These are phyloP conservation scores for Thunnus albacares DNA, from an alignment of 2,797 vertebrate genomes.

Conservation along the genomic window DNA sequence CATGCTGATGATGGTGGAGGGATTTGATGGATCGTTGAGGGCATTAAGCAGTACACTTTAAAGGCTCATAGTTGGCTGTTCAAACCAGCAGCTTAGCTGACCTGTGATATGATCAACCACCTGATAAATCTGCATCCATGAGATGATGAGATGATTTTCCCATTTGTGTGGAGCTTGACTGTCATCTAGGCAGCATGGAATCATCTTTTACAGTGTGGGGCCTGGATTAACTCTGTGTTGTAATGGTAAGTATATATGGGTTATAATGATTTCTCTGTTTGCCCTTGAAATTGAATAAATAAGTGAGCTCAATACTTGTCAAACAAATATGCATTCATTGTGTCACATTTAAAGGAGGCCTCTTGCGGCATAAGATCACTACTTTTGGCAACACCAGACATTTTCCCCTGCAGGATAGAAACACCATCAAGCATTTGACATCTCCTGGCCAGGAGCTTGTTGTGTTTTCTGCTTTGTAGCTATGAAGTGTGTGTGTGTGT, in stretches of 20 bases:
- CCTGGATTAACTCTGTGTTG: neutral
- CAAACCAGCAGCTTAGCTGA: conserved; percentile 23
- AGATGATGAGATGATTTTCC: neutral
- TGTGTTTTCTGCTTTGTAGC: neutral
- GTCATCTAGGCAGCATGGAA: conserved; percentile 1
- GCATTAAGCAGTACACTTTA: neutral
- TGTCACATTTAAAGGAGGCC: neutral
- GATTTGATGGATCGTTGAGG: conserved; percentile 8
- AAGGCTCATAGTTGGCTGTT: conserved; percentile 1
- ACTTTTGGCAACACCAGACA: neutral
- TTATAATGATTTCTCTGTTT: neutral
- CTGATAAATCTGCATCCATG: conserved; percentile 15
- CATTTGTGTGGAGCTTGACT: conserved; percentile 1
- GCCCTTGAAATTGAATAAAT: conserved; percentile 1
- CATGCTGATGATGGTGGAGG: conserved; percentile 4
- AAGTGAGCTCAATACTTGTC: neutral
- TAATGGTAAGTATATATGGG: neutral
- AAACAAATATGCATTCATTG: neutral
- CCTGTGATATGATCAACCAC: conserved; percentile 16
- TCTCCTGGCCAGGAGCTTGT: conserved; percentile 17
- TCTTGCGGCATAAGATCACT: neutral
- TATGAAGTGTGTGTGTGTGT: no score
- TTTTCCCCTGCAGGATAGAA: conserved; percentile 1
- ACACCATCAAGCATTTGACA: neutral
- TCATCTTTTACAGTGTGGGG: neutral